Conservation (phyloP, 2,888 invertebrate species). For the Apotomis turbidana region DNA sequence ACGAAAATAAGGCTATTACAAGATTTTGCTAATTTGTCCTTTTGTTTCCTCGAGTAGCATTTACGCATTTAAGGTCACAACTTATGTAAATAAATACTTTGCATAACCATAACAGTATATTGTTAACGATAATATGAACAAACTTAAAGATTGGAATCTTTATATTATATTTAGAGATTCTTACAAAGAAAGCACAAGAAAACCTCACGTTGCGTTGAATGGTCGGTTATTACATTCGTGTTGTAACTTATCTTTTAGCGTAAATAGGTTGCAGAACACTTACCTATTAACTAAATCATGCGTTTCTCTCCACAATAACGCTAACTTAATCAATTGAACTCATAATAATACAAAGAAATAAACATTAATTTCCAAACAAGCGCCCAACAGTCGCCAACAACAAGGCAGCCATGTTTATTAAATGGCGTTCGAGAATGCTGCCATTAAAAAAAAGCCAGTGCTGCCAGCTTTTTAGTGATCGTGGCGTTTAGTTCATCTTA, state of each 20-base stretch:
- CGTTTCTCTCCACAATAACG: constrained; percentile 56
- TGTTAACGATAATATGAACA: constrained; percentile 37
- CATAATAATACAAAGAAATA: constrained; percentile 72
- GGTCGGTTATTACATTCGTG: constrained; percentile 51
- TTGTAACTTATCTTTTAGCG: constrained; percentile 36
- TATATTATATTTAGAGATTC: constrained; percentile 45
- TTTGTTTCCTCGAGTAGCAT: constrained; percentile 59
- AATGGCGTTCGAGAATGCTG: constrained; percentile 62
- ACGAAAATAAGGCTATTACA: constrained; percentile 50
- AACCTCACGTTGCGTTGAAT: constrained; percentile 72
- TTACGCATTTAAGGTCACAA: constrained; percentile 60
- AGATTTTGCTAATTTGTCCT: constrained; percentile 54
- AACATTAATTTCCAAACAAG: constrained; percentile 78
- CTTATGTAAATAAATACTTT: constrained; percentile 53
- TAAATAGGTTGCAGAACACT: constrained; percentile 51
- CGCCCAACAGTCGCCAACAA: constrained; percentile 81
- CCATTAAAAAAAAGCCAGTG: constrained; percentile 43
- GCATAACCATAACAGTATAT: constrained; percentile 13
- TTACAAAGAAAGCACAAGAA: constrained; percentile 49
- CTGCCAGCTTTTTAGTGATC: constrained; percentile 36
- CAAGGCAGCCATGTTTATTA: constrained; percentile 79
- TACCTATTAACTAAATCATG: constrained; percentile 62
- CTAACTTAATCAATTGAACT: constrained; percentile 58
- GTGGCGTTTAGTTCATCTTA: constrained; percentile 23
- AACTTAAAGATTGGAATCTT: constrained; percentile 41